Percentiles rank a stretch among this genome's conserved stretches.
Conservation (phyloP, 2,888 invertebrate species). For the Thecophora atra region DNA sequence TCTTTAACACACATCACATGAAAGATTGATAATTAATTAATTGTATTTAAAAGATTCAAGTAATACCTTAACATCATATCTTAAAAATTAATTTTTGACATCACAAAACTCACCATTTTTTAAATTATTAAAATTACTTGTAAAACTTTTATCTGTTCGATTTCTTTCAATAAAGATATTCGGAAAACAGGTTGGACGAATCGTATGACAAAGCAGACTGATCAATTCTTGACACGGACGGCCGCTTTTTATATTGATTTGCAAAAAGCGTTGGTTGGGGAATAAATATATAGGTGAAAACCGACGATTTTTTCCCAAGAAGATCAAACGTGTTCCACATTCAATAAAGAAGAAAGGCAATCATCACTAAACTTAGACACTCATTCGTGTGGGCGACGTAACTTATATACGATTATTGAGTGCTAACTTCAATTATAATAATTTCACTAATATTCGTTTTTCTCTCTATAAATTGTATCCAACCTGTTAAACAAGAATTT, state of each 20-base stretch:
- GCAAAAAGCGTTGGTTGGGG: slow-evolving; percentile 1
- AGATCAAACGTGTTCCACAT: slow-evolving; percentile 7
- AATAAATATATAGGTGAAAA: background rate
- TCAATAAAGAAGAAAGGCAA: slow-evolving; percentile 11
- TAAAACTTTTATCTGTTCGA: slow-evolving; percentile 8
- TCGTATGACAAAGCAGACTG: slow-evolving; percentile 35
- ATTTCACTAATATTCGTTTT: background rate
- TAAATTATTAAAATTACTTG: background rate
- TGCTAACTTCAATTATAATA: slow-evolving; percentile 1
- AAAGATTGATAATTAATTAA: too few species aligned
- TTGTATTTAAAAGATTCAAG: too few species aligned
- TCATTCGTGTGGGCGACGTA: slow-evolving; percentile 14
- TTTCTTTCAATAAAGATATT: background rate
- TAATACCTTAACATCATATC: too few species aligned
- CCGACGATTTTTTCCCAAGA: slow-evolving; percentile 14
- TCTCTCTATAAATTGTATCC: background rate
- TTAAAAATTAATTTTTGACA: background rate
- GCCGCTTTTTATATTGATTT: slow-evolving; percentile 39
- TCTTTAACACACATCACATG: too few species aligned
- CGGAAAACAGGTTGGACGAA: slow-evolving; percentile 4
- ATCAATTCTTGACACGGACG: slow-evolving; percentile 28
- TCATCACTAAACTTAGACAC: slow-evolving; percentile 22
- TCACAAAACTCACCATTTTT: slow-evolving; percentile 40
- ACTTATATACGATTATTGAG: slow-evolving; percentile 1
- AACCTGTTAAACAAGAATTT: slow-evolving; percentile 16